phyloP scores from a whole-genome alignment of 2,113 vertebrate genomes.

The Tupaia tana region DNA sequence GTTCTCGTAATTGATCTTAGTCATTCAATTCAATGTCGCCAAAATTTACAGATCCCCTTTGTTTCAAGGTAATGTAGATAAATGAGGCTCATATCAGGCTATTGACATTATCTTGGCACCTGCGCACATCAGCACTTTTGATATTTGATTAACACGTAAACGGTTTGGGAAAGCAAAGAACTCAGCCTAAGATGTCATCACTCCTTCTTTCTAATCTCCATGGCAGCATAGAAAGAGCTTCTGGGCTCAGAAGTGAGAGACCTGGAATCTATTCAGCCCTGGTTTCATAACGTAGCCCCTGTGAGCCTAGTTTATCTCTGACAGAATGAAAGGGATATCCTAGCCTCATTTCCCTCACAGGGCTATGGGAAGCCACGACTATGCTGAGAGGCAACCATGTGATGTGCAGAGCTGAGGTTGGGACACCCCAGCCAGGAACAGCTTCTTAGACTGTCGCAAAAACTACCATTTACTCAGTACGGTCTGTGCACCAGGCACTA shows the following conservation, averaged over 20 bases:
- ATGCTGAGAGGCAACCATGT: not conserved
- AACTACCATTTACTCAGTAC: not conserved
- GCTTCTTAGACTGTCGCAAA: not conserved
- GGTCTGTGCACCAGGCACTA: not conserved
- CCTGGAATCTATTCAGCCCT: not conserved
- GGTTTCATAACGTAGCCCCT: not conserved
- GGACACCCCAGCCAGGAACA: not conserved
- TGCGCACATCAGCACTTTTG: slow-evolving; percentile 81
- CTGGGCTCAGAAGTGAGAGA: slow-evolving; percentile 33
- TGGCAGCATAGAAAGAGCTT: not conserved
- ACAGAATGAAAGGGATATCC: not conserved
- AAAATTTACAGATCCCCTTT: slow-evolving; percentile 83
- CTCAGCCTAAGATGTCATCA: slow-evolving; percentile 74
- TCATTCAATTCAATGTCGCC: slow-evolving; percentile 84
- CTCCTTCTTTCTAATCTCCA: slow-evolving; percentile 80
- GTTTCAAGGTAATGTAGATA: slow-evolving; percentile 85
- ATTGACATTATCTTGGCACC: slow-evolving; percentile 85
- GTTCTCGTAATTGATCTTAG: slow-evolving; percentile 84
- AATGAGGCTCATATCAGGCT: slow-evolving; percentile 84
- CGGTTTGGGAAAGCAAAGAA: slow-evolving; percentile 80
- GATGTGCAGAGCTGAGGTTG: not conserved
- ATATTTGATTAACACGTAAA: slow-evolving; percentile 85
- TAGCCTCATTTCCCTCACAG: not conserved
- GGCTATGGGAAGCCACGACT: not conserved
- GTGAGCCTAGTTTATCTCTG: not conserved